phyloP scores from a whole-genome alignment of 2,113 vertebrate genomes.

The Petrocephalus microphthalmus region DNA sequence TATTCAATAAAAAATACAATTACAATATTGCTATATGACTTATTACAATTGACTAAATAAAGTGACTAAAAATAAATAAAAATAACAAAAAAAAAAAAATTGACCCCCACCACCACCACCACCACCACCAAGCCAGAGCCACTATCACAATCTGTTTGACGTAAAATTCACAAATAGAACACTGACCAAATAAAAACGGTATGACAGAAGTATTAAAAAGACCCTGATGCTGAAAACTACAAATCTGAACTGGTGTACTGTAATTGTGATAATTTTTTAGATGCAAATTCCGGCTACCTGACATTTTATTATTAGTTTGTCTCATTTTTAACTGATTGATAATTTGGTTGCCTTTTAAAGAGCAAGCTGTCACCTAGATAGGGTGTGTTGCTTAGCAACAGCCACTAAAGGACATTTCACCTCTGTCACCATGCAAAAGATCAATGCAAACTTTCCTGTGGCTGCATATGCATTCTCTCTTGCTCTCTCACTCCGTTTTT shows the following conservation, averaged over 20 bases:
- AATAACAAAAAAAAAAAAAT: no score
- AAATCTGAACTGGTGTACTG: not conserved
- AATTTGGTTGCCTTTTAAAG: conserved; percentile 19
- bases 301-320: not conserved
- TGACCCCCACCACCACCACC: no score
- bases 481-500: not conserved
- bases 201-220: not conserved
- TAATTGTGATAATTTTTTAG: not conserved
- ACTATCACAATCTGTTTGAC: not conserved
- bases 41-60: not conserved
- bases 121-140: not conserved
- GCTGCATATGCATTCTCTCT: not conserved
- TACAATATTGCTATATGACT: not conserved
- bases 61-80: not conserved
- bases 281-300: not conserved
- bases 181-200: not conserved
- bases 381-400: conserved; percentile 37
- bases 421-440: conserved; percentile 28
- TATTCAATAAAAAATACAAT: not conserved
- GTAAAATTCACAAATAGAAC: not conserved
- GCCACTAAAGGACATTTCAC: conserved; percentile 30
- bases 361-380: conserved; percentile 14
- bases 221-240: not conserved
- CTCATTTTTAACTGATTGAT: not conserved
- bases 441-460: conserved; percentile 25